Percentiles rank a stretch among this genome's conserved stretches.
phyloP scores from a whole-genome alignment of 2,888 invertebrate genomes.

The Drosophila flavopinicola region DNA sequence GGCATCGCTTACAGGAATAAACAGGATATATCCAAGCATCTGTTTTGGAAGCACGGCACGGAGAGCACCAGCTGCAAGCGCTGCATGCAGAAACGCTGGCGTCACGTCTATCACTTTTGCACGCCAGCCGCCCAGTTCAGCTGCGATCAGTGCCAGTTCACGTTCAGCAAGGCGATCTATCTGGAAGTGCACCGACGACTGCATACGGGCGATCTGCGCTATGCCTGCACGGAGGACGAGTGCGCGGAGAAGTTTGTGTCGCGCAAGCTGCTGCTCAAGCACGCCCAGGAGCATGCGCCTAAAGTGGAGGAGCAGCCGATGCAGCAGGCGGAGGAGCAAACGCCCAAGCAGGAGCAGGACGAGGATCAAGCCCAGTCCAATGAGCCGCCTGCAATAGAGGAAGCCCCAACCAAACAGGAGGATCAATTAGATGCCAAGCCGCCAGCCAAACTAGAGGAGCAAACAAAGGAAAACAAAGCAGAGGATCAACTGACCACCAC shows the following conservation, averaged over 20 bases:
- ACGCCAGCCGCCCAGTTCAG: constrained; percentile 91
- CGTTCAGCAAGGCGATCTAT: constrained; percentile 90
- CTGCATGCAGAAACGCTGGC: constrained; percentile 95
- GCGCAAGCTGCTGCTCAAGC: constrained; percentile 90
- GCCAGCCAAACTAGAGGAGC: background rate
- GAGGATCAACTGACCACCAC: constrained; percentile 41
- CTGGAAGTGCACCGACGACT: constrained; percentile 93
- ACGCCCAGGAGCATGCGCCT: constrained; percentile 87
- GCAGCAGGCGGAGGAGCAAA: constrained; percentile 9
- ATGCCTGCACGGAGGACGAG: constrained; percentile 88
- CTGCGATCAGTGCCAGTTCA: constrained; percentile 92
- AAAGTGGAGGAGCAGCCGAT: constrained; percentile 24
- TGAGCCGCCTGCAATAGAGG: background rate
- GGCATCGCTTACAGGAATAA: constrained; percentile 95
- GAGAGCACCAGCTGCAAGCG: constrained; percentile 93
- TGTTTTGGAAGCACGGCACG: constrained; percentile 97
- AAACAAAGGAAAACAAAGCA: background rate
- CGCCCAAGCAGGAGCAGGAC: constrained; percentile 15
- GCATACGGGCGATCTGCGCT: constrained; percentile 89
- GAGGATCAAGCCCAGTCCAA: constrained; percentile 11
- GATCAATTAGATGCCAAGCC: constrained; percentile 13
- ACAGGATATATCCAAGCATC: constrained; percentile 93
- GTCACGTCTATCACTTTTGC: constrained; percentile 95
- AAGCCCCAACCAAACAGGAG: constrained; percentile 4
- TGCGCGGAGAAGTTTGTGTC: constrained; percentile 93